Base-by-base conservation (phyloP, 2,888 invertebrate genomes). In the Yponomeuta plumbellus region DNA sequence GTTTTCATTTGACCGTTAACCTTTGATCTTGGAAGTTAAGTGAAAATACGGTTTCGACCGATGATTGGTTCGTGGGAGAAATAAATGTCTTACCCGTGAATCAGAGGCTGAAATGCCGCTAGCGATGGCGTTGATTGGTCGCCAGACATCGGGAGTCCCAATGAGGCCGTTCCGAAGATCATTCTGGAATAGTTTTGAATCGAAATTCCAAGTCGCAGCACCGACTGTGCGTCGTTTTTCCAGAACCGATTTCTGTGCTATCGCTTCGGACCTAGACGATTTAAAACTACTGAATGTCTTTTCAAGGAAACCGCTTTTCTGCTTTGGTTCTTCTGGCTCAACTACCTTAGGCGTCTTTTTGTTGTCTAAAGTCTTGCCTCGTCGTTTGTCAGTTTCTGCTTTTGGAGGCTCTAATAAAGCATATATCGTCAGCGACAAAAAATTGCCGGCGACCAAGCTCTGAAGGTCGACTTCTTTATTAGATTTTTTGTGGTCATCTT, bases 81-180 rank as follows among this genome's bases (percentile, higher is more conserved):
- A 52, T 52, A 52, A 52, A 52, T 52, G 44, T 4, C 88, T 76
- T 84, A 93, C 93, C 78, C 92, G 83, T 34, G 91, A 86, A 71
- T 93, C 93, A 52, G 91, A 80, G 64, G 89, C 77, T 5, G 86
- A 77, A 67, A 94, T 87, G 44, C 94, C 94, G 77, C 94, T 94
- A 0, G 93, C 88, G 63, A 95, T 94, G 61, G 94, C 93, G 75
- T 92, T 93, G 65, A 95, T 87, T 26, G 93, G 92, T 73, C 94
- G 92, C 95, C 95, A 95, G 76, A 95, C 92, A 79, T 95, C 95
- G 4, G 94, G 94, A 5, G 94, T 95, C 11, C 93, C 93, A 67
- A 92, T 92, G 68, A 92, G 85, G 68, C 92, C 90, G 71, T 93
- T 93, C 69, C 89, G 91, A 66, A 94, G 89, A 81, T 93, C 93